Evolutionary conservation across 2,888 invertebrate species (phyloP).

Genomic region (Leptogaster cylindrica): DNA sequence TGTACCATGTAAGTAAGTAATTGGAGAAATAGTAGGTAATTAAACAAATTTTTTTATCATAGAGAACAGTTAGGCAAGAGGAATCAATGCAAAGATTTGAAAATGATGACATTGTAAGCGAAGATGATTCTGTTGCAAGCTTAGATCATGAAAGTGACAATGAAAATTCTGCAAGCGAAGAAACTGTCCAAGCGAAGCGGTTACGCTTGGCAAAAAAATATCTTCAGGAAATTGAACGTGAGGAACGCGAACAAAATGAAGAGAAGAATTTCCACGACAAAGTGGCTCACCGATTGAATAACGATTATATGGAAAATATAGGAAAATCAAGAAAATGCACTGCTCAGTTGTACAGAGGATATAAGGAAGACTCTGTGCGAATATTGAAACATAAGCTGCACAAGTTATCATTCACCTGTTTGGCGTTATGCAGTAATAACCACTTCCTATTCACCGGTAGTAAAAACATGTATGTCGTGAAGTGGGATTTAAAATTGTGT

Average conservation of each 20-base stretch:
- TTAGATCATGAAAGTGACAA: constrained; percentile 56
- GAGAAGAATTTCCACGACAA: constrained; percentile 65
- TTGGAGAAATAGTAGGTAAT: too few relatives aligned
- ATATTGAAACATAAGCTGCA: constrained; percentile 79
- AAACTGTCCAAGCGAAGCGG: constrained; percentile 90
- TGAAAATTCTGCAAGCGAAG: too few relatives aligned
- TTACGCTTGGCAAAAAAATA: constrained; percentile 88
- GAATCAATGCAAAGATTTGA: too few relatives aligned
- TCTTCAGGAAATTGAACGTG: constrained; percentile 82
- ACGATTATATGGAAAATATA: constrained; percentile 85
- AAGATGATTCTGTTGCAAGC: constrained; percentile 68
- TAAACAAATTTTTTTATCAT: too few relatives aligned
- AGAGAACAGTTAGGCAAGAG: too few relatives aligned
- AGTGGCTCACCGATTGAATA: constrained; percentile 74
- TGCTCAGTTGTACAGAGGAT: constrained; percentile 68
- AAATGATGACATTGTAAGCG: constrained; percentile 71
- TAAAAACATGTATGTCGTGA: constrained; percentile 86
- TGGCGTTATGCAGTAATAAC: constrained; percentile 78
- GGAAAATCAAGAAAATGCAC: constrained; percentile 79
- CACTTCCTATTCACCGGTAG: constrained; percentile 80
- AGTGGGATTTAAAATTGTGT: constrained; percentile 77
- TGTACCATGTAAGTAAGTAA: too few relatives aligned
- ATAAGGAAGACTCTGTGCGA: constrained; percentile 61
- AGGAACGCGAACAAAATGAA: constrained; percentile 75
- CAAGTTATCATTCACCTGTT: constrained; percentile 77